Evolutionary conservation across 2,113 vertebrate species (phyloP), one percentile per base, ranked within the genome.

Genomic region (Tachuris rubrigastra): DNA sequence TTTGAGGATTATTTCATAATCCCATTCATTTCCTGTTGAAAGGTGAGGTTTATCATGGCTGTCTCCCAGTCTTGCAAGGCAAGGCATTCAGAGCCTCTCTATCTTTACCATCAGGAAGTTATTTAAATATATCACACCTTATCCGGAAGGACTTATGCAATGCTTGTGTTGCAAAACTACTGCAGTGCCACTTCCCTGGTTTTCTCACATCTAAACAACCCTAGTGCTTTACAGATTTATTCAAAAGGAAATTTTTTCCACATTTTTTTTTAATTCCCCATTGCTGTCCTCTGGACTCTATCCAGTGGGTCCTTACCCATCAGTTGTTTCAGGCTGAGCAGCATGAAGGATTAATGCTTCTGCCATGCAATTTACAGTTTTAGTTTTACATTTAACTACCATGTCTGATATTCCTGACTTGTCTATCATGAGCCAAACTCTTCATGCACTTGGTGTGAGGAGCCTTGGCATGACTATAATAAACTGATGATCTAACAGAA

Each of bases 321-420:
- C 23, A 19, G 10, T 42, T 62, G 3, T 52, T 60, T 76, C 47
- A 65, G 24, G 18, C n/a, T 59, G 53, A 65, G 46, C 12, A 85
- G 21, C 0, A 0, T 19, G 16, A 35, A 58, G 39, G 18, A 75
- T n/a, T 42, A 62, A 41, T 41, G 10, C 8, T 19, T 66, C 22
- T 91, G 52, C 19, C 39, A 49, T 1, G 3, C 12, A 80, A 49
- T 7, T n/a, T 56, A 20, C 3, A 14, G 27, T 6, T 53, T 7
- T 83, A 24, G 30, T 83, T 76, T 35, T 65, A 28, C 15, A 44
- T 47, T 65, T 79, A 22, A 31, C 11, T 80, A 1, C 10, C 9
- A 3, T 27, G 23, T 56, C 44, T 82, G n/a, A 17, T 55, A 35
- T 42, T 85, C 18, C 20, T 79, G 66, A 59, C 6, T 33, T 87